phyloP scores from a whole-genome alignment of 2,113 vertebrate species.

The Notiomystis cincta region DNA sequence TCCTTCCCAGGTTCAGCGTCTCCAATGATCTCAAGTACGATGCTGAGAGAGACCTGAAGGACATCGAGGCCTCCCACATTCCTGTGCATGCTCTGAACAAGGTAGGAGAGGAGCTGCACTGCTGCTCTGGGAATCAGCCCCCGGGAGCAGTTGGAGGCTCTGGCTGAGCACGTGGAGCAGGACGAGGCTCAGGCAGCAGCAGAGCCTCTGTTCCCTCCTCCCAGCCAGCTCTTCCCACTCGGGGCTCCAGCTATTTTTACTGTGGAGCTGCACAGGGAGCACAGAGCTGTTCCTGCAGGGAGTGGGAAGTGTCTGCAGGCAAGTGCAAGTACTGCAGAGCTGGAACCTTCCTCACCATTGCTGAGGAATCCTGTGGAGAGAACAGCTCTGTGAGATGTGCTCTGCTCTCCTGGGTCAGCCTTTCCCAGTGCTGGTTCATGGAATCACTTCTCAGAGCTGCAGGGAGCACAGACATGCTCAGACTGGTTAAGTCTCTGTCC shows the following conservation, averaged over 20 bases:
- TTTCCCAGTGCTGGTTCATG: neutral
- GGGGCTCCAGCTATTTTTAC: neutral
- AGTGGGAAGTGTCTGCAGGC: neutral
- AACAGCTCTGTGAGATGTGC: neutral
- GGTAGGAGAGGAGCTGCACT: slow-evolving; percentile 62
- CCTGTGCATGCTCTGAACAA: slow-evolving; percentile 96
- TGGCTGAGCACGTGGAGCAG: neutral
- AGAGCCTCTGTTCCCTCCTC: neutral
- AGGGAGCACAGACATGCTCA: neutral
- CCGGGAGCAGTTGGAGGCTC: neutral
- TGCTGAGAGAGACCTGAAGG: slow-evolving; percentile 94
- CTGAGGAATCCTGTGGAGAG: neutral
- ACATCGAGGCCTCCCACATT: slow-evolving; percentile 87
- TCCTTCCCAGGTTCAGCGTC: slow-evolving; percentile 89
- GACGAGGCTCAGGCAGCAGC: neutral
- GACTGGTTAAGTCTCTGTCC: neutral
- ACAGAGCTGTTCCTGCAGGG: neutral
- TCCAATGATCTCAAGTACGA: slow-evolving; percentile 98
- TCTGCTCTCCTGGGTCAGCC: neutral
- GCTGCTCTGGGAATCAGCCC: neutral
- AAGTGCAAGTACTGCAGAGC: neutral
- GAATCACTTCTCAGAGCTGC: neutral
- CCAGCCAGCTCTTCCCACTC: neutral
- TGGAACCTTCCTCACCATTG: neutral
- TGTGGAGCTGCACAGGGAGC: neutral